A percentile compares a stretch with the other conserved stretches of the same genome.
Evolutionary conservation across 2,888 invertebrate species (phyloP).

Genomic region (Machimus atricapillus): DNA sequence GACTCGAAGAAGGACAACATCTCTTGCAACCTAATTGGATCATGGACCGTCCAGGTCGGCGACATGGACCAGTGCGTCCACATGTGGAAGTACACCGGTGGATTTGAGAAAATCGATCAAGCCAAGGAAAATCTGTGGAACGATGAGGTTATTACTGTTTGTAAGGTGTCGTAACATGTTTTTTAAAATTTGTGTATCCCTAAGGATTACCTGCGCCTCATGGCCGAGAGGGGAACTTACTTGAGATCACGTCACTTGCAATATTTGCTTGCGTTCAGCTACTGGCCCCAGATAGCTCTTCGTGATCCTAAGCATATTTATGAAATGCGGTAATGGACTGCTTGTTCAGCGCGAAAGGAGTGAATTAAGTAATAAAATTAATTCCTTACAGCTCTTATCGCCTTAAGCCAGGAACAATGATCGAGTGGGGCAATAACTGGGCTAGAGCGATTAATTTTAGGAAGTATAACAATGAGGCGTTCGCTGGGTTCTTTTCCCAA

Average conservation of each 20-base stretch:
- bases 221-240: slow-evolving; percentile 78
- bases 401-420: slow-evolving; percentile 98
- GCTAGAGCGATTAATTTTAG: slow-evolving; percentile 92
- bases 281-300: slow-evolving; percentile 88
- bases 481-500: slow-evolving; percentile 98
- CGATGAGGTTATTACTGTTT: slow-evolving; percentile 66
- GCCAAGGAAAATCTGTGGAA: slow-evolving; percentile 74
- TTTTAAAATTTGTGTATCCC: slow-evolving; percentile 44
- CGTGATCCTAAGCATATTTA: slow-evolving; percentile 83
- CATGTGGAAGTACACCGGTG: slow-evolving; percentile 94
- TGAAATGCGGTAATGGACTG: slow-evolving; percentile 74
- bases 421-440: slow-evolving; percentile 99
- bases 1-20: slow-evolving; percentile 75
- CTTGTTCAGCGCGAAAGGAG: neutral
- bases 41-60: slow-evolving; percentile 95
- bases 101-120: slow-evolving; percentile 86
- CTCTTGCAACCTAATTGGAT: slow-evolving; percentile 88
- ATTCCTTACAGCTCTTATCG: slow-evolving; percentile 71
- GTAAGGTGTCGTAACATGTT: neutral
- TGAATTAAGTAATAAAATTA: neutral
- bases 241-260: slow-evolving; percentile 89
- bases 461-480: slow-evolving; percentile 91
- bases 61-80: slow-evolving; percentile 98
- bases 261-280: slow-evolving; percentile 94
- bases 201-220: slow-evolving; percentile 75